Percentiles rank a stretch among this genome's conserved stretches.
These are phyloP conservation scores for Rhizoglyphus robini DNA, from an alignment of 1,140 invertebrate genomes.

Conservation along the genomic window DNA sequence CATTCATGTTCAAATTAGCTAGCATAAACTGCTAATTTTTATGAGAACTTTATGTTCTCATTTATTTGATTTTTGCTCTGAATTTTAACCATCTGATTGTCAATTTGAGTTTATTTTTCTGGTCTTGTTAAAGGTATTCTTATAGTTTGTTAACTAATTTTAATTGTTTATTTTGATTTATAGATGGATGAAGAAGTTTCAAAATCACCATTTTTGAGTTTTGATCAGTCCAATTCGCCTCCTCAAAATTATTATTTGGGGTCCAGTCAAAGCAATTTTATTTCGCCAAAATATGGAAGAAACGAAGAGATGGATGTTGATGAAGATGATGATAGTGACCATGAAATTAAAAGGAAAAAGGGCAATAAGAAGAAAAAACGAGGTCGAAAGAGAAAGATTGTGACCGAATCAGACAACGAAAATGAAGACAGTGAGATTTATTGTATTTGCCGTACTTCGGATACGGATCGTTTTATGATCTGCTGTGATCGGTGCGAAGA, in stretches of 20 bases:
- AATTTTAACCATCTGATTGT: background rate
- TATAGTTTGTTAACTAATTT: background rate
- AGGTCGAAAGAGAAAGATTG: background rate
- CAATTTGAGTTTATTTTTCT: background rate
- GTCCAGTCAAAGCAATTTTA: too few relatives aligned
- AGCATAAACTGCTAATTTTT: too few relatives aligned
- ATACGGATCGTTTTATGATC: constrained; percentile 91
- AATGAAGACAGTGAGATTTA: constrained; percentile 51
- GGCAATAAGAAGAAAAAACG: background rate
- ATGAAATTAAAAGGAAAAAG: background rate
- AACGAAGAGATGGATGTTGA: background rate
- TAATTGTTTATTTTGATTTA: background rate
- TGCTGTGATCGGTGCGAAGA: constrained; percentile 93
- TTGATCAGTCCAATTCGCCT: background rate
- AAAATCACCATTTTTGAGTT: background rate
- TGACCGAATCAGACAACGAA: constrained; percentile 12
- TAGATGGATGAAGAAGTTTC: background rate
- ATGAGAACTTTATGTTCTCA: too few relatives aligned
- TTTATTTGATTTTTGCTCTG: background rate
- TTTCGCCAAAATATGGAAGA: too few relatives aligned
- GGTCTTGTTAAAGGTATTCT: background rate
- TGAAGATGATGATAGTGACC: constrained; percentile 11
- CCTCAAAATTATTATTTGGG: too few relatives aligned
- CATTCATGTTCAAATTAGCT: too few relatives aligned
- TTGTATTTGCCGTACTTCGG: constrained; percentile 83